Evolutionary conservation across 2,888 invertebrate genomes (phyloP), one percentile per base, ranked within the genome.

Genomic region (Protodeltote pygarga): DNA sequence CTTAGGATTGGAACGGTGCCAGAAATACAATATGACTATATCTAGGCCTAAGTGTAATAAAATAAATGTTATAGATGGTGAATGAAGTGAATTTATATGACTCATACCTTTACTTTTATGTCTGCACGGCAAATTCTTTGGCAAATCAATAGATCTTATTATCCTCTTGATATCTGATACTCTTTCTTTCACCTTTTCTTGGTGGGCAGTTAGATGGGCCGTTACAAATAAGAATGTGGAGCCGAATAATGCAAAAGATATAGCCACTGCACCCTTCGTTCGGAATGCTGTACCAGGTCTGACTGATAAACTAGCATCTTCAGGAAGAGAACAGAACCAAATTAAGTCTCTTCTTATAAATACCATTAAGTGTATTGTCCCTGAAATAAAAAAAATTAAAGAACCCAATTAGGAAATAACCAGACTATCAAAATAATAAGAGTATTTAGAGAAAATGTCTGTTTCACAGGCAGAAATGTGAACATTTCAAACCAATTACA

Each of bases 211-310:
- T 60, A 99, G 93, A 92, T 99, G 99, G 11, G 98, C 97, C 27
- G 98, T 98, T 3, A 99, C 96, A 78, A 99, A 98, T 3, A 99
- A 93, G 84, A 98, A 97, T 6, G 98, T 97, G 0, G 98, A 98
- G 8, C 99, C 99, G 78, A 99, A 99, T 2, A 99, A 89, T 63
- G 96, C 96, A 75, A 99, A 97, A 2, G 96, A 96, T 71, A 98
- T 95, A 0, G 97, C 98, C 0, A 99, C 96, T 0, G 98, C 98
- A 3, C 99, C 99, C 91, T 99, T 99, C 15, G 99, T 97, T 48
- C 96, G 94, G 79, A 97, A 97, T 0, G 97, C 97, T 4, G 97
- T 96, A 0, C 98, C 98, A 0, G 98, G 96, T 65, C 98, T 93
- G 0, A 98, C 97, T 1, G 98, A 97, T 51, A 97, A 93, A 68